Base-by-base conservation (phyloP, 2,113 vertebrate genomes). In the Typhlomys cinereus region DNA sequence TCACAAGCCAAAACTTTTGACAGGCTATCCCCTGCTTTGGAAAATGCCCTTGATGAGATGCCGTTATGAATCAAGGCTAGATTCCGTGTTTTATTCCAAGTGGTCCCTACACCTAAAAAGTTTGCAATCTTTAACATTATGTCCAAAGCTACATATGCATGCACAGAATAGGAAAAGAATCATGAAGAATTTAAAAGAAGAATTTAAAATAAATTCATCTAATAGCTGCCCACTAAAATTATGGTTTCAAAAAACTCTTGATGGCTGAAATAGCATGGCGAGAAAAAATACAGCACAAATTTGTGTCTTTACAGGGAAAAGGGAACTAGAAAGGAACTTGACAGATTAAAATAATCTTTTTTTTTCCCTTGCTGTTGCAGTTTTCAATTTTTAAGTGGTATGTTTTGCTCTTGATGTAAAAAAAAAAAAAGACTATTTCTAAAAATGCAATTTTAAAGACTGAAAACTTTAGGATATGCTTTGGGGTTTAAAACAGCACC, bases 181-280 rank as follows among this genome's bases (percentile, higher is more conserved):
- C 15, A 44, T 85, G 69, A 73, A 92, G 2, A 62, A 87, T 86
- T 36, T 52, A 83, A 88, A 92, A 74, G 7, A 36, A 4, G 9
- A 76, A 69, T 69, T 93, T 89, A 54, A 69, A 89, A 75, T 74
- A 64, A 67, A 82, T 85, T 73, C 50, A 36, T 50, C 10, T 12
- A 89, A 50, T 70, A 74, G 15, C 44, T 52, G 20, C 13, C 21
- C 52, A 88, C 54, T 93, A 64, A 83, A 95, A 89, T 48, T 81
- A 66, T 71, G 9, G 2, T 48, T 89, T 94, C 59, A 69, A 79
- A 93, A 61, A 88, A 70, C 71, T 81, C 71, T 34, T 92, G 18
- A 61, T 80, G 25, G 15, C 46, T 67, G 18, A 21, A 4, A 29
- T 50, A 85, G 44, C 25, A 46, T 48, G n/a, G 27, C 59, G 46